phyloP scores from a whole-genome alignment of 2,888 invertebrate genomes.

The Ophion slaviceki region DNA sequence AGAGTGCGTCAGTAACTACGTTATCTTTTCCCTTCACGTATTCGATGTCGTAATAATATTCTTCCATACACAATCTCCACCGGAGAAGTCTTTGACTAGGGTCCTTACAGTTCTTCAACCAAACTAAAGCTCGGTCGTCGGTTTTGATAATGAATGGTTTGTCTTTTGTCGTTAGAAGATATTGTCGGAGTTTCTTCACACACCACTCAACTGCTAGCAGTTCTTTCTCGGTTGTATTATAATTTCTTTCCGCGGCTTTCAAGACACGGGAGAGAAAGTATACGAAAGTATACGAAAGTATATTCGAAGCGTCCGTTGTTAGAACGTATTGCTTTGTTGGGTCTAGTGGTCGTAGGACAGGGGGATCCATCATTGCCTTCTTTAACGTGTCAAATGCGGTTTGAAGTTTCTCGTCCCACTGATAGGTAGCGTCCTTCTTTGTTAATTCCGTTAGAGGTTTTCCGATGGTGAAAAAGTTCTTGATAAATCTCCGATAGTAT shows the following conservation, averaged over 20 bases:
- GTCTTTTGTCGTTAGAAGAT: slow-evolving; percentile 53
- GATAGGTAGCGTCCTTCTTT: slow-evolving; percentile 32
- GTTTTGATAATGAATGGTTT: slow-evolving; percentile 57
- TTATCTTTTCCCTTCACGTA: slow-evolving; percentile 74
- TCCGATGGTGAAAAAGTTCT: slow-evolving; percentile 56
- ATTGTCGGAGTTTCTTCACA: slow-evolving; percentile 59
- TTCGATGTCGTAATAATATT: slow-evolving; percentile 73
- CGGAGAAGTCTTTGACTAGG: slow-evolving; percentile 32
- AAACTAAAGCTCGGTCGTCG: slow-evolving; percentile 56
- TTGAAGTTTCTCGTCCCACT: slow-evolving; percentile 29
- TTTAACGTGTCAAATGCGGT: slow-evolving; percentile 18
- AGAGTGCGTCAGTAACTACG: slow-evolving; percentile 73
- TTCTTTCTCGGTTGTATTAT: slow-evolving; percentile 24
- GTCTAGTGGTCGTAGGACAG: slow-evolving; percentile 70
- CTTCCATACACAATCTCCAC: slow-evolving; percentile 72
- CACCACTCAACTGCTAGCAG: slow-evolving; percentile 52
- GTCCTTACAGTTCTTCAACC: slow-evolving; percentile 62
- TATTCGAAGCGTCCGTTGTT: slow-evolving; percentile 75
- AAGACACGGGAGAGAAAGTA: slow-evolving; percentile 71
- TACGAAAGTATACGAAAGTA: no score
- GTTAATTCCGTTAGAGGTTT: slow-evolving; percentile 39
- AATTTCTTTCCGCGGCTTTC: slow-evolving; percentile 48
- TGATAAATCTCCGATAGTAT: no score
- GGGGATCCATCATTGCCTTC: slow-evolving; percentile 14
- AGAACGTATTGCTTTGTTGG: slow-evolving; percentile 70